Evolutionary conservation across 2,113 vertebrate species (phyloP).

Genomic region (Zeus faber): DNA sequence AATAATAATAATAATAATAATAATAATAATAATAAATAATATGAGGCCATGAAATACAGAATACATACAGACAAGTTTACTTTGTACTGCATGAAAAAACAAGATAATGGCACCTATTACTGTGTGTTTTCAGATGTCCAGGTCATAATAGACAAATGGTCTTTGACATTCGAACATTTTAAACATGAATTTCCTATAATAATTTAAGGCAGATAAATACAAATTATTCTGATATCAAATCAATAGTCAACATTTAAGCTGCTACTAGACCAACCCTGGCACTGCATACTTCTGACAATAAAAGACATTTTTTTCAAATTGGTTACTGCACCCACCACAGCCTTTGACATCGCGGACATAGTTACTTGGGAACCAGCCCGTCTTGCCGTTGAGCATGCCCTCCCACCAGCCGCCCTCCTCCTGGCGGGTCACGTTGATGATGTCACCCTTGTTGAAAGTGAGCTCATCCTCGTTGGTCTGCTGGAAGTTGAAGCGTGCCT

Average conservation of each 20-base stretch:
- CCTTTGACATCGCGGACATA: constrained; percentile 95
- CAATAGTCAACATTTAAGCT: not conserved
- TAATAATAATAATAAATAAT: too few relatives aligned
- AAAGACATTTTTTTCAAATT: not conserved
- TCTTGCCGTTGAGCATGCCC: constrained; percentile 85
- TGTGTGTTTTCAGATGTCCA: too few relatives aligned
- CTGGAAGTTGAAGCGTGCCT: constrained; percentile 95
- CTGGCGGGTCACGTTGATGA: constrained; percentile 91
- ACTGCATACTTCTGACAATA: not conserved
- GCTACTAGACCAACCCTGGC: not conserved
- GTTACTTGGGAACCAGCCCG: constrained; percentile 98
- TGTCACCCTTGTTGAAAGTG: constrained; percentile 90
- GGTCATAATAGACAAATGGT: too few relatives aligned
- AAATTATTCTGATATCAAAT: not conserved
- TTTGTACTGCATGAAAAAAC: too few relatives aligned
- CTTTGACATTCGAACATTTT: too few relatives aligned
- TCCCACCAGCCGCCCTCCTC: constrained; percentile 99
- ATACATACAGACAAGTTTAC: too few relatives aligned
- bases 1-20: too few relatives aligned
- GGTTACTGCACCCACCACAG: constrained; percentile 77
- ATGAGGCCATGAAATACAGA: too few relatives aligned
- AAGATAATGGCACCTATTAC: too few relatives aligned
- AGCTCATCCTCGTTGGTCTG: constrained; percentile 99
- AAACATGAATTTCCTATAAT: too few relatives aligned
- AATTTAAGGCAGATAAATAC: constrained; percentile 4